Evolutionary conservation across 2,888 invertebrate species (phyloP).

Genomic region (Chalcis sispes): DNA sequence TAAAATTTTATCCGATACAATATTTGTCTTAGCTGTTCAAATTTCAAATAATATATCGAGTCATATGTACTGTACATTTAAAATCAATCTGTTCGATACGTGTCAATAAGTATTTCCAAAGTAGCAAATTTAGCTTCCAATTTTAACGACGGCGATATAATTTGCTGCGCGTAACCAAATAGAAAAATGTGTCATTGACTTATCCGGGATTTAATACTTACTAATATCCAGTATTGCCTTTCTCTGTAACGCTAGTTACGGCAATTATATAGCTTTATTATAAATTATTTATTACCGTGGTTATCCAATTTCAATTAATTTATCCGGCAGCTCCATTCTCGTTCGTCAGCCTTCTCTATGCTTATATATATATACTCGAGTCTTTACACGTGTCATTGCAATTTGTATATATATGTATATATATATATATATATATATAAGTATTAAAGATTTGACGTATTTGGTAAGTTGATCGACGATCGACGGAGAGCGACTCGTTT

Average conservation of each 20-base stretch:
- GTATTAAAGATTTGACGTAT: constrained; percentile 46
- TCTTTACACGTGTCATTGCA: too few species aligned
- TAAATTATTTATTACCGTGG: constrained; percentile 41
- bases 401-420: too few species aligned
- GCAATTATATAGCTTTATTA: constrained; percentile 40
- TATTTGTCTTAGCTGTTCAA: too few species aligned
- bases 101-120: neutral
- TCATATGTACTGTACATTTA: too few species aligned
- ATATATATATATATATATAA: too few species aligned
- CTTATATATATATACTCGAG: neutral
- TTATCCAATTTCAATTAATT: constrained; percentile 47
- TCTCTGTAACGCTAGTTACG: neutral
- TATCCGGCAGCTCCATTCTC: neutral
- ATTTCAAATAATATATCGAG: too few species aligned
- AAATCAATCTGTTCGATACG: too few species aligned
- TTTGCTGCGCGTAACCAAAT: neutral
- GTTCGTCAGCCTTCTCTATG: neutral
- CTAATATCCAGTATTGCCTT: neutral
- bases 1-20: too few species aligned
- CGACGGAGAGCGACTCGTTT: constrained; percentile 19
- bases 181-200: neutral
- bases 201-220: neutral
- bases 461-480: constrained; percentile 53
- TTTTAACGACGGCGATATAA: constrained; percentile 1
- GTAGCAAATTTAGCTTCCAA: neutral